Evolutionary conservation across 2,797 vertebrate species (phyloP), one percentile per base, ranked within the genome.

Genomic region (Tenualosa thibaudeaui): DNA sequence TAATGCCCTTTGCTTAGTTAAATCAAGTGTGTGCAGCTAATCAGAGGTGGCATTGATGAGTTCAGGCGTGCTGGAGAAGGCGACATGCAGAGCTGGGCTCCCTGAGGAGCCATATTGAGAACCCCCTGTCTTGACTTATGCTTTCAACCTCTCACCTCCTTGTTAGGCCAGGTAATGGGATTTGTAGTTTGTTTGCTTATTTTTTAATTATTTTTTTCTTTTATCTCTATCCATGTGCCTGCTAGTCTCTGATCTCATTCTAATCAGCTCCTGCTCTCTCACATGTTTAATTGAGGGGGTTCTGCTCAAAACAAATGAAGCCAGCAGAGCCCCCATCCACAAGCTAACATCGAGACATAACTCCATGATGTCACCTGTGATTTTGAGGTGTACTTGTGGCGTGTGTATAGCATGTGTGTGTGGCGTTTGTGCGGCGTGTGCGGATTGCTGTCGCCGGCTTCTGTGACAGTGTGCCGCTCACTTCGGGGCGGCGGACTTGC

Each of bases 391-490:
- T 1, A 31, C 31, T 31, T 13, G 26, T 19, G 46, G 46, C 46
- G 7, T 46, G 46, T 46, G 46, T 46, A 15, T 12, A 10, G 51
- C 51, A 56, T 56, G 54, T 22, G 2, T 19, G 19, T 56, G 15
- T 49, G 46, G 46, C 7, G 46, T 1, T 1, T 49, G 46, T 49
- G 46, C 3, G 2, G 46, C 7, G 9, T 12, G 50, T 51, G 50
- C 8, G 50, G 3, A 12, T 12, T 0, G 50, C 50, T 54, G 53
- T 17, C 53, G 10, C 53, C 12, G 13, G 24, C 10, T 37, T 10
- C 12, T 3, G 84, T 81, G 51, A 82, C 82, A 68, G 82, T 86
- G 81, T 85, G 85, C 26, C 37, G 50, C 49, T 17, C 49, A 43
- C 60, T 53, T 46, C 1, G 5, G n/a, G 31, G 60, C 62, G 10